Evolutionary conservation across 1,140 invertebrate species (phyloP), one percentile per base, ranked within the genome.

Genomic region (Protaetia brevitarsis): DNA sequence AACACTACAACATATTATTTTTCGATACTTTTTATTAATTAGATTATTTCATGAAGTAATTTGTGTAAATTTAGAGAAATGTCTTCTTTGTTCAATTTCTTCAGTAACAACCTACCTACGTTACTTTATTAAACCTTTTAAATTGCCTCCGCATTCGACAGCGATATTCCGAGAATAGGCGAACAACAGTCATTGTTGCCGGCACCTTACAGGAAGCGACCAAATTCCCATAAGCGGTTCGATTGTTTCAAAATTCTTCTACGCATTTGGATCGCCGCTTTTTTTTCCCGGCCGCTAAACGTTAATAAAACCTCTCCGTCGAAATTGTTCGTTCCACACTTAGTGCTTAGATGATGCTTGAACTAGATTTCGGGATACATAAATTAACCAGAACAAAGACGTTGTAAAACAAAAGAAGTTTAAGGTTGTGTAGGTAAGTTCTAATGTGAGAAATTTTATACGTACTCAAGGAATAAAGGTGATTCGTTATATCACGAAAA

Each of bases 171-270:
- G 2, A 36, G 34, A 37, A 37, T 37, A 37, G 34, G 16, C 16
- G 34, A 31, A 10, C 16, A 37, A 37, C 34, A 0, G 34, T 37
- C 16, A 37, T 16, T 37, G 34, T 37, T 37, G 11, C 16, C n/a
- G 34, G 16, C n/a, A 16, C 16, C 10, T 37, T 37, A 37, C 5
- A 37, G 34, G 34, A 37, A 37, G 34, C 10, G 16, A 16, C 10
- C 34, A 37, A 37, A 37, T 37, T 37, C 34, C 34, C 34, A 16
- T 37, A 37, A 16, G 34, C 34, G 16, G 3, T 37, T 37, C 34
- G 34, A 37, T 37, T 37, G 34, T 37, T 37, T n/a, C n/a, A n/a
- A n/a, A n/a, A n/a, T n/a, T n/a, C n/a, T 37, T 37, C 16, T 37
- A 37, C n/a, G 34, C 34, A 16, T 10, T 37, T 13, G 34, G n/a